Evolutionary conservation across 1,140 invertebrate genomes (phyloP), one percentile per base, ranked within the genome.

Genomic region (Ooceraea biroi): DNA sequence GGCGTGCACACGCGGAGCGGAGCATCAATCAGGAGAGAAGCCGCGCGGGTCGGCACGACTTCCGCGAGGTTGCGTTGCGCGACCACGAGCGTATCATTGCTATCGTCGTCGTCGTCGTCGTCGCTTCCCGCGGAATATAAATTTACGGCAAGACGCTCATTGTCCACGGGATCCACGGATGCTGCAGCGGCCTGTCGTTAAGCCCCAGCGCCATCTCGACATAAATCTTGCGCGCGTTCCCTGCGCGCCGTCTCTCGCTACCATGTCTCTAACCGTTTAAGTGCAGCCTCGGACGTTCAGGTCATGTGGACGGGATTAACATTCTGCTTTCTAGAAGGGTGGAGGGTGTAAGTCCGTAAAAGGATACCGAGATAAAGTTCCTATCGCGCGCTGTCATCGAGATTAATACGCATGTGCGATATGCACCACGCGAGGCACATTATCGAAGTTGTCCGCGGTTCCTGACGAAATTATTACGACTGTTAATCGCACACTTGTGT

Each of bases 1-100:
- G 69, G 66, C 30, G 74, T 83, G 82, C 77, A 63, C 66, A 46
- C 71, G 74, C 82, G 57, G 66, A 86, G 61, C 60, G 77, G 86
- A 76, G 84, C 88, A 88, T 88, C 87, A 88, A 89, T 88, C 88
- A 88, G 72, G 58, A 60, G 30, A 19, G 48, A 25, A 41, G 41
- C 30, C 41, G 66, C 48, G 27, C 72, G 82, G 86, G 65, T 85
- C 63, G 69, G 48, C 44, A 55, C 57, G 65, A 86, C 82, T 84
- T 78, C 85, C 71, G 85, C 22, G 25, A 68, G 58, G 17, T 19
- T n/a, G 25, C 50, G 30, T 36, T 19, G 76, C 50, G 55, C 36
- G 57, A 73, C 41, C 0, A 41, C 61, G 48, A 41, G 65, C 57
- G 41, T 80, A 57, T 69, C 63, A n/a, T 71, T 55, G 84, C 7